Conservation (phyloP, 2,888 invertebrate genomes). For the Drosophila kanekoi region DNA sequence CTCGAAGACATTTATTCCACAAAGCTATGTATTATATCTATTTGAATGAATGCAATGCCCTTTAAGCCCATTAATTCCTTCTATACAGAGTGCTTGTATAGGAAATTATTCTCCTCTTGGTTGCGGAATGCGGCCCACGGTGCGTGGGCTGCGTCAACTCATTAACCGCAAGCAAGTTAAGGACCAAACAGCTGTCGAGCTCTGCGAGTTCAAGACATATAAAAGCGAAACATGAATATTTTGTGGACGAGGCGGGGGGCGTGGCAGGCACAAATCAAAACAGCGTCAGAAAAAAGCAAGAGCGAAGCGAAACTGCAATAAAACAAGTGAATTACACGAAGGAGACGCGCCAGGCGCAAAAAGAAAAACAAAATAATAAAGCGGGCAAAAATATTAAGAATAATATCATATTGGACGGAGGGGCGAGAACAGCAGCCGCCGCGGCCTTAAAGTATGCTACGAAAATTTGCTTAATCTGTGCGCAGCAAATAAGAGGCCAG, state of each 20-base stretch:
- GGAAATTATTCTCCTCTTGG: neutral
- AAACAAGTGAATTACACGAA: slow-evolving; percentile 70
- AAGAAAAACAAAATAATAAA: slow-evolving; percentile 75
- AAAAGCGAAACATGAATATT: slow-evolving; percentile 52
- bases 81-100: neutral
- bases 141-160: slow-evolving; percentile 50
- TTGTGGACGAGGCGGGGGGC: slow-evolving; percentile 4
- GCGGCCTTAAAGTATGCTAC: slow-evolving; percentile 53
- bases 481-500: slow-evolving; percentile 40
- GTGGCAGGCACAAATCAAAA: slow-evolving; percentile 72
- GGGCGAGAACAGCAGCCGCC: slow-evolving; percentile 33
- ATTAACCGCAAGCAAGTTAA: slow-evolving; percentile 62
- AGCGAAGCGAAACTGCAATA: slow-evolving; percentile 67
- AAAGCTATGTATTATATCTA: too few relatives aligned
- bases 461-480: slow-evolving; percentile 74
- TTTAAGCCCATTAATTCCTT: slow-evolving; percentile 3
- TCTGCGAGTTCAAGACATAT: slow-evolving; percentile 34
- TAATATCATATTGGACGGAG: slow-evolving; percentile 59
- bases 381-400: slow-evolving; percentile 63
- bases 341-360: slow-evolving; percentile 36
- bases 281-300: slow-evolving; percentile 57
- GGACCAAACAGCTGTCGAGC: slow-evolving; percentile 65
- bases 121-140: slow-evolving; percentile 31
- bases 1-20: too few relatives aligned
- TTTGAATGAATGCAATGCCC: neutral